Base-by-base conservation (phyloP, 2,797 vertebrate species). In the Anisognathus igniventris region DNA sequence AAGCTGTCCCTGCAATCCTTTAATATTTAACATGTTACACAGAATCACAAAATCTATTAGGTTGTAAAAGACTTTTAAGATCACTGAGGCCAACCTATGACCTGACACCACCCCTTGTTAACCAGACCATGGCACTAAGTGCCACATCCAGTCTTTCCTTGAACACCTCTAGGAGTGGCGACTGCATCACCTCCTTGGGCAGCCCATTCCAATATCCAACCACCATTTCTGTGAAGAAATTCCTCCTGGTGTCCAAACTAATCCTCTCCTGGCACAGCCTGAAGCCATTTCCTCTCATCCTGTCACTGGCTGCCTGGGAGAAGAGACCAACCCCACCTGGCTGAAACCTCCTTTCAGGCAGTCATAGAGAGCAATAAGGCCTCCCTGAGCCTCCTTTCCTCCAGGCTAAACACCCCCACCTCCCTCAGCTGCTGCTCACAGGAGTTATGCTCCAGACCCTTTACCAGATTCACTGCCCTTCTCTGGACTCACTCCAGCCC, bases 401-500 rank as follows among this genome's bases (percentile, higher is more conserved):
- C 30, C 47, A 61, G 12, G 40, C 11, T 33, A 31, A 61, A 61
- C 40, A 33, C 1, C 4, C 16, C 30, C 13, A 33, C 7, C 0
- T 14, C 21, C 56, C 16, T 24, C 13, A 40, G 8, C 0, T 14
- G 17, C 56, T 70, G 1, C 35, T 70, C 65, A 13, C 1, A 40
- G 25, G 14, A 70, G 14, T 12, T 22, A 9, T 54, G 22, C 35
- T 86, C 48, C 83, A 48, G 40, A 62, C 21, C 40, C 56, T 23
- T 31, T 20, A 25, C 7, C 40, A 70, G 25, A 12, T 35, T 3
- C 25, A 7, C 0, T 54, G 73, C 17, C 48, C 25, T 77, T 19
- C 40, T 70, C 48, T 47, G 40, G 24, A 30, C 47, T 7, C 4
- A 0, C 1, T 62, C 83, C 73, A 40, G 48, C 17, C 1, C 17